Base-by-base conservation (phyloP, 2,888 invertebrate species). In the Oeneis ivallda region DNA sequence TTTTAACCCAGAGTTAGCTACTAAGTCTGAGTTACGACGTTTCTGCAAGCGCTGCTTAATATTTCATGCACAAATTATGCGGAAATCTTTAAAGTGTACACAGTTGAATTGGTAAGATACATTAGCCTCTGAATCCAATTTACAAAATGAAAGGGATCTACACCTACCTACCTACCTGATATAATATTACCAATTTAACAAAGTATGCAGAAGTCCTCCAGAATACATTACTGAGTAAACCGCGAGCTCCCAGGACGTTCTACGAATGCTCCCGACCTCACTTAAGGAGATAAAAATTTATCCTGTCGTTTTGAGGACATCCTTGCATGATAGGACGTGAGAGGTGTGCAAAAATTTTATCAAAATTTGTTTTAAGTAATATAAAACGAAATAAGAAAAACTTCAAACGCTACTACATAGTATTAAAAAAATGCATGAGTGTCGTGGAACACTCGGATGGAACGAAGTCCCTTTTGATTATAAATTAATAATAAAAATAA, bases 241-340 rank as follows among this genome's bases (percentile, higher is more conserved):
- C 11, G 56, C 39, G 39, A 56, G 39, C 41, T 39, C 34, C 54
- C 6, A 41, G 11, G 39, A 56, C 41, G 34, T 56, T 13, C 39
- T 39, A 7, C 13, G 13, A 56, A 41, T 39, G 19, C 11, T 56
- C 56, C 19, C 41, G 19, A 41, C 19, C 39, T 56, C 56, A 56
- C 56, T 56, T 56, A 56, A 19, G 39, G 39, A 41, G 56, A 56
- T 56, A 41, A 56, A 56, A 56, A 56, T 56, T 37, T 54, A 56
- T 56, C 56, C 41, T 41, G 41, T 56, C 56, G 19, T 19, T 56
- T 6, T 41, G 19, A 5, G 15, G 37, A 54, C 54, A 54, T 54
- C n/a, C 17, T 37, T 54, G 54, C 53, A 53, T 54, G 54, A 39
- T 15, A 37, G 54, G 15, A 54, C 37, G 54, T 54, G 54, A 54